phyloP scores from a whole-genome alignment of 2,797 vertebrate species.

The Pseudomugil gertrudae region DNA sequence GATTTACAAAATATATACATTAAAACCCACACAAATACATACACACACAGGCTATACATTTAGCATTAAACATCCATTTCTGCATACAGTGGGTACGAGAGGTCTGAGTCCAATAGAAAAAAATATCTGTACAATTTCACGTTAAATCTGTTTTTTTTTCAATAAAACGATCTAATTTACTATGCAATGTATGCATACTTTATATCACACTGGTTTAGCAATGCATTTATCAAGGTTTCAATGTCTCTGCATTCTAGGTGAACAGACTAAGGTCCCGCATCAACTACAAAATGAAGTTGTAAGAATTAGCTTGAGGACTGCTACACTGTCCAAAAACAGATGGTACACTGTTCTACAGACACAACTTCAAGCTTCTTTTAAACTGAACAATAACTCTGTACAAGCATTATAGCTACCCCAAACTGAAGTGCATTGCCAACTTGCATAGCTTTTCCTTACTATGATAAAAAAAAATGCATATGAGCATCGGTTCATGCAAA shows the following conservation, averaged over 20 bases:
- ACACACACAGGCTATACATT: constrained; percentile 74
- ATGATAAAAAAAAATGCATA: background rate
- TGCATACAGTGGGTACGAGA: constrained; percentile 49
- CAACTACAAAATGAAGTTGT: background rate
- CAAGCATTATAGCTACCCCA: constrained; percentile 6
- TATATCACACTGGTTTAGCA: background rate
- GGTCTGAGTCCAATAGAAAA: constrained; percentile 34
- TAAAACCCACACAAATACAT: constrained; percentile 79
- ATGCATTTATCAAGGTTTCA: background rate
- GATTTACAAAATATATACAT: constrained; percentile 83
- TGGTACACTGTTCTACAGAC: constrained; percentile 2
- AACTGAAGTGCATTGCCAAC: constrained; percentile 1
- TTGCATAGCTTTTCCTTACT: constrained; percentile 18
- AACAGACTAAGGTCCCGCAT: background rate
- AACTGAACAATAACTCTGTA: constrained; percentile 6
- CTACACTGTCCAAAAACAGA: background rate
- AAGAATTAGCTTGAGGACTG: background rate
- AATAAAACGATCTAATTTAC: background rate
- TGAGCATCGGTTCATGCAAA: background rate
- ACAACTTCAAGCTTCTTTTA: background rate
- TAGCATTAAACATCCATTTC: constrained; percentile 48
- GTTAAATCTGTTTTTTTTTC: background rate
- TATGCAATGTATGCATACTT: background rate
- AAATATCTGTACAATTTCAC: background rate
- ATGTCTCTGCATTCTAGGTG: background rate